Conservation (phyloP, 2,113 vertebrate species). For the Dromiciops gliroides region DNA sequence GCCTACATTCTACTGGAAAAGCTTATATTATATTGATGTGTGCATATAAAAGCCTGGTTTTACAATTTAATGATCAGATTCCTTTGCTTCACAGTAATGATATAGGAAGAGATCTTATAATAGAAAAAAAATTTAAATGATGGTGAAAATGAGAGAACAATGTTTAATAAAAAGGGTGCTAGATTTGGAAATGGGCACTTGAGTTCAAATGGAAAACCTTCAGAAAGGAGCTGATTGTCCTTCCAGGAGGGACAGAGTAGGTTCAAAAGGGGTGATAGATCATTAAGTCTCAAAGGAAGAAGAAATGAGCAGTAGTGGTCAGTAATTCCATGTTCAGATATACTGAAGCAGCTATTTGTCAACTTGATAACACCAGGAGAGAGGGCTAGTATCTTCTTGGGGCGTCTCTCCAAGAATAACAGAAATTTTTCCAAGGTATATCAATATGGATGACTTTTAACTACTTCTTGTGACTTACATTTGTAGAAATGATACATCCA, state of each 20-base stretch:
- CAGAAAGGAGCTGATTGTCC: background rate
- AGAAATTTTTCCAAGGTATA: background rate
- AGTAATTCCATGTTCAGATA: background rate
- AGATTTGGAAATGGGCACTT: background rate
- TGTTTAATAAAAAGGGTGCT: background rate
- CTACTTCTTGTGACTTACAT: background rate
- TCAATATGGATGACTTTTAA: background rate
- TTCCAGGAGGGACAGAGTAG: background rate
- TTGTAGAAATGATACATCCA: background rate
- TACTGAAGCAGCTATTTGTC: background rate
- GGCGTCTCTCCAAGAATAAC: no score
- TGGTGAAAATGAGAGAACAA: background rate
- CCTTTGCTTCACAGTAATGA: background rate
- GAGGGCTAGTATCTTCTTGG: background rate
- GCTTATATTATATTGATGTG: background rate
- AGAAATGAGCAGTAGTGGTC: background rate
- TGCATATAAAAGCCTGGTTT: background rate
- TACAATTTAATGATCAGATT: background rate
- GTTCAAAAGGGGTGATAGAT: background rate
- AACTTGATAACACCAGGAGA: background rate
- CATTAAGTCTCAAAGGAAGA: background rate
- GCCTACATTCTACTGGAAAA: background rate
- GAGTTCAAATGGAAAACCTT: background rate
- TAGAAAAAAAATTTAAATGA: no score
- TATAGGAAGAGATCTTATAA: background rate